Evolutionary conservation across 2,888 invertebrate genomes (phyloP), one percentile per base, ranked within the genome.

Genomic region (Tolmerus cingulatus): DNA sequence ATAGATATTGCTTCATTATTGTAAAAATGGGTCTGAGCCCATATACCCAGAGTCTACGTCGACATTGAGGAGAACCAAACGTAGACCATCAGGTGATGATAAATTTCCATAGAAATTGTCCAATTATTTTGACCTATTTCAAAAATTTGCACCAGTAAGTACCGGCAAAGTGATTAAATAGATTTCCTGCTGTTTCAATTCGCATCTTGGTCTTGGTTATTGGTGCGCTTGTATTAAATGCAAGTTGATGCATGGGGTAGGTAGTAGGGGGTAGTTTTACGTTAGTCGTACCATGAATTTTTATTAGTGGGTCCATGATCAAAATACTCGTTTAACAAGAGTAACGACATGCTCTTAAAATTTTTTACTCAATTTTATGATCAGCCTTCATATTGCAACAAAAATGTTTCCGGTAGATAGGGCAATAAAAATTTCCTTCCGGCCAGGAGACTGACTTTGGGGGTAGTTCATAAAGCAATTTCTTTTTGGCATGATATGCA

Each of bases 1-100:
- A 79, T 79, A 79, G 79, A 79, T 79, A 79, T 79, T 79, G 79
- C 51, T 51, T 79, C 51, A 79, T 79, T 79, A 79, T 46, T 30
- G 46, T 23, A 46, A 23, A 79, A 79, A 79, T 79, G 51, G 30
- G 79, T 27, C 27, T 19, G 23, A 79, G 46, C 27, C 30, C 27
- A 79, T 79, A 34, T 79, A 27, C 1, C 1, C 27, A 66, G 23
- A 23, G 66, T 3, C 78, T 78, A 23, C 40, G 34, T 5, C 9
- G n/a, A 19, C 14, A 27, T 46, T 79, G 46, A 55, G 27, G 30
- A 23, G 43, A 46, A 19, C 79, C 30, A 79, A 79, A 66, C 66
- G 19, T n/a, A 23, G 16, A 46, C 30, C 27, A 51, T 79, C n/a
- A 27, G 16, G 51, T 23, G 51, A 46, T 79, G 79, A 79, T 79